Base-by-base conservation (phyloP, 2,797 vertebrate genomes). In the Sibirionetta formosa region DNA sequence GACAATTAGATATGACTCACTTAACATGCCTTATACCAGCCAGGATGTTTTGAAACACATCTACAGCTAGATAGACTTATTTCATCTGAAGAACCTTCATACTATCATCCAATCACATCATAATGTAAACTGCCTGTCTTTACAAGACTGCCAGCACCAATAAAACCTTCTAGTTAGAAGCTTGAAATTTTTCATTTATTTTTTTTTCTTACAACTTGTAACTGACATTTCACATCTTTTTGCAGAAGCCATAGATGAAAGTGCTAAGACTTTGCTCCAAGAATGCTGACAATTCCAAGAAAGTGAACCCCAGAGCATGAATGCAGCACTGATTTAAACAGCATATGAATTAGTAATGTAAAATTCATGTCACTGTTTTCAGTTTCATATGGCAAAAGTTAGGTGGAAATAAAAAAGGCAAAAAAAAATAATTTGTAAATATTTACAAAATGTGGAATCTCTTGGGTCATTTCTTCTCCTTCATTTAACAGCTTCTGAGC, bases 181-280 rank as follows among this genome's bases (percentile, higher is more conserved):
- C 46, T 33, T 68, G 38, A 83, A 82, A 48, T 26, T 17, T 92
- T 84, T 88, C 18, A 90, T 94, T 93, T 92, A 95, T 66, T 72
- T 86, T 89, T 82, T 84, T 71, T 75, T 54, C 54, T 97, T 95
- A 94, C 65, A 96, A 93, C 61, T 97, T 97, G 68, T 66, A 94
- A 91, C 33, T 82, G 80, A 94, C 44, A 60, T 93, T 97, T 95
- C 71, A 68, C 85, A 91, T 95, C 1, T 84, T 96, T 96, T 97
- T 95, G 86, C 90, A 91, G 90, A 96, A 96, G 94, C 96, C 86
- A 91, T 83, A 97, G 95, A 97, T 96, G 88, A 96, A 97, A 96
- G 83, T n/a, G 44, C 65, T 85, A 78, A 14, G 56, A 87, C 80
- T 97, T 97, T 97, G 88, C 94, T 94, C 95, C 96, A 90, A 96